phyloP scores from a whole-genome alignment of 2,113 vertebrate species.

The Danionella cerebrum region DNA sequence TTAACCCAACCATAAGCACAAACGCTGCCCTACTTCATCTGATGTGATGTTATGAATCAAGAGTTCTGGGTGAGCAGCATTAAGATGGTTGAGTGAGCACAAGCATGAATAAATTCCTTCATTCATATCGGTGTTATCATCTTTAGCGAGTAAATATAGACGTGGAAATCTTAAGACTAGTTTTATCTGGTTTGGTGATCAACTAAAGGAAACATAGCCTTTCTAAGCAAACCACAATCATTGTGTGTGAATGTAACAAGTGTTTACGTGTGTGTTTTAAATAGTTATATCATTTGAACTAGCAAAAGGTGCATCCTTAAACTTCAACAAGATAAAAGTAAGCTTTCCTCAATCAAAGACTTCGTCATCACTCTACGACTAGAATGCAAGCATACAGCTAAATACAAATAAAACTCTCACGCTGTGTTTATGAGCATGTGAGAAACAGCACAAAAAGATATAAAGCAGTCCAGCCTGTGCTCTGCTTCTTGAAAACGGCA shows the following conservation, averaged over 20 bases:
- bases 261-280: not conserved
- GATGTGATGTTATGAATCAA: not conserved
- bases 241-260: conserved; percentile 18
- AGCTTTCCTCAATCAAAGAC: not conserved
- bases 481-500: not conserved
- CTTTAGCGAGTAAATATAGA: conserved; percentile 16
- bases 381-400: not conserved
- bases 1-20: not conserved
- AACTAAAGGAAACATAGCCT: not conserved
- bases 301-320: conserved; percentile 18
- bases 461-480: not conserved
- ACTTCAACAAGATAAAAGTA: not conserved
- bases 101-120: conserved; percentile 23
- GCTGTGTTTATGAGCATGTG: not conserved
- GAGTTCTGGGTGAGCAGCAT: not conserved
- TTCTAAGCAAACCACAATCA: not conserved
- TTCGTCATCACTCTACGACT: not conserved
- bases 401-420: not conserved
- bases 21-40: not conserved
- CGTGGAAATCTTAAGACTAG: not conserved
- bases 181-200: conserved; percentile 2
- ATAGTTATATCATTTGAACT: not conserved
- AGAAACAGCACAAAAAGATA: not conserved
- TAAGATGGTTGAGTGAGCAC: not conserved
- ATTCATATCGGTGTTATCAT: not conserved